A percentile compares a stretch with the other conserved stretches of the same genome.
phyloP scores from a whole-genome alignment of 2,113 vertebrate species.

The Solenodon paradoxus region DNA sequence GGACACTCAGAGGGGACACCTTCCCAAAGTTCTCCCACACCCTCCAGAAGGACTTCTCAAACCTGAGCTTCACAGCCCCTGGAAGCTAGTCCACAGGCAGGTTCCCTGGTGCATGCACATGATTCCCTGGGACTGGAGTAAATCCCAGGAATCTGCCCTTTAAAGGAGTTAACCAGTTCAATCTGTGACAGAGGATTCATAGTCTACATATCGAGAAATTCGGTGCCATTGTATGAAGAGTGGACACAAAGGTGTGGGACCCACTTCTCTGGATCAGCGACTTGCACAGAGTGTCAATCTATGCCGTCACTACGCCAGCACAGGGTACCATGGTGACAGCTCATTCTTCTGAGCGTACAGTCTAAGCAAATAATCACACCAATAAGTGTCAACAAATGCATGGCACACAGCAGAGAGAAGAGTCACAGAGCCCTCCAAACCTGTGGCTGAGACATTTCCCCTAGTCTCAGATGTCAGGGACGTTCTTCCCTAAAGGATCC shows the following conservation, averaged over 20 bases:
- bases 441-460: background rate
- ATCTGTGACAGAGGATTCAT: background rate
- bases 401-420: background rate
- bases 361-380: background rate
- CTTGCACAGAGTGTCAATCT: background rate
- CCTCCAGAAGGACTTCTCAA: background rate
- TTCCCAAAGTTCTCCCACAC: background rate
- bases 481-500: background rate
- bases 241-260: background rate
- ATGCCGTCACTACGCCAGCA: background rate
- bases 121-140: background rate
- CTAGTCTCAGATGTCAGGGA: background rate
- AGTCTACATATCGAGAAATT: background rate
- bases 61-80: background rate
- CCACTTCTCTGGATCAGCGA: background rate
- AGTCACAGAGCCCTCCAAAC: background rate
- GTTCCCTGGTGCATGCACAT: background rate
- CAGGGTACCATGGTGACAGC: background rate
- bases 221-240: background rate
- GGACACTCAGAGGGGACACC: background rate
- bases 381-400: background rate
- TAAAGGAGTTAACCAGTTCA: background rate
- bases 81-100: background rate
- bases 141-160: background rate
- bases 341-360: background rate